These are phyloP conservation scores for Sterna hirundo DNA, from an alignment of 2,113 vertebrate species.

Conservation along the genomic window DNA sequence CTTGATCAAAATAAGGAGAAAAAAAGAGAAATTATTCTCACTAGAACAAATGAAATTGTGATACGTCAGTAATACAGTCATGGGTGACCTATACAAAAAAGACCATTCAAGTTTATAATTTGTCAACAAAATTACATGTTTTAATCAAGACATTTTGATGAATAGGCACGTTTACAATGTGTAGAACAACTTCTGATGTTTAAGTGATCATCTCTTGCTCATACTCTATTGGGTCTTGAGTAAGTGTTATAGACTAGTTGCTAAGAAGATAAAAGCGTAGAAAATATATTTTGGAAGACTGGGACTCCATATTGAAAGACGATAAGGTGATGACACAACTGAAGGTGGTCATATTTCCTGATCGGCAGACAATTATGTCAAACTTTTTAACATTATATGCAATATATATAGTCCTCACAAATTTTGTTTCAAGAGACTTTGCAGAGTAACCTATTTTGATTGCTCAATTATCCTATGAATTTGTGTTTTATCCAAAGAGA, in stretches of 20 bases:
- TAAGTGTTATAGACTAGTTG: not conserved
- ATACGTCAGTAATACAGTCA: not conserved
- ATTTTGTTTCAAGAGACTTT: not conserved
- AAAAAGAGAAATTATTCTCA: not conserved
- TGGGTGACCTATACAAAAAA: not conserved
- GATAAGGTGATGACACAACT: not conserved
- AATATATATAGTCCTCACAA: not conserved
- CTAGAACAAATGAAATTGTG: not conserved
- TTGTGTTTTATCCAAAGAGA: not conserved
- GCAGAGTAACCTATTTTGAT: not conserved
- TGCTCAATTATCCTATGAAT: not conserved
- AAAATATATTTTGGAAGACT: not conserved
- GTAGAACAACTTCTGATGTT: not conserved
- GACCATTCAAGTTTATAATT: not conserved
- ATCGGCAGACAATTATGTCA: not conserved
- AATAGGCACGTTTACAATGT: not conserved
- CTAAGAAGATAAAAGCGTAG: not conserved
- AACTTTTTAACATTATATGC: not conserved
- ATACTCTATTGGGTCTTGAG: not conserved
- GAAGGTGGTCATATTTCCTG: not conserved
- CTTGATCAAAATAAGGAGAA: not conserved
- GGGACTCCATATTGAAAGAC: not conserved
- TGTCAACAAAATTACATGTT: not conserved
- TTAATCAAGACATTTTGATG: not conserved
- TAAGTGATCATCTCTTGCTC: not conserved